Evolutionary conservation across 2,888 invertebrate species (phyloP).

Genomic region (Parascotia fuliginaria): DNA sequence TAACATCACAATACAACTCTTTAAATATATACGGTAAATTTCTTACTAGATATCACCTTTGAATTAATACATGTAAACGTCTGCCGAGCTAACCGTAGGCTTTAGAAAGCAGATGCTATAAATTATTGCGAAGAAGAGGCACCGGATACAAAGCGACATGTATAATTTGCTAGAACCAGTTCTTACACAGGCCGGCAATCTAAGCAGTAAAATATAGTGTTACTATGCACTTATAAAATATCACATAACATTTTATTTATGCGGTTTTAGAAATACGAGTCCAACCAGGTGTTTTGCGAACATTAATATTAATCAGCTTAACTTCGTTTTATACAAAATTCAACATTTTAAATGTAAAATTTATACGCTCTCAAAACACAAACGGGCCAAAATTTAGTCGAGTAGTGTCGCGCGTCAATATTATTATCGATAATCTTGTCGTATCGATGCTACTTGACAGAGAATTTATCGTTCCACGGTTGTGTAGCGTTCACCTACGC

Average conservation of each 20-base stretch:
- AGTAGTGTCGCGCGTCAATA: conserved; percentile 56
- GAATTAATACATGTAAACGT: conserved; percentile 40
- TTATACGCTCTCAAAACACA: too few species aligned
- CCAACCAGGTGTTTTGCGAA: conserved; percentile 61
- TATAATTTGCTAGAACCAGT: conserved; percentile 74
- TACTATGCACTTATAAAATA: conserved; percentile 45
- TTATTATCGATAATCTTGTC: conserved; percentile 67
- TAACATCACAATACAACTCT: conserved; percentile 38
- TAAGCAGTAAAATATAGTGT: conserved; percentile 39
- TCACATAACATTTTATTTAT: conserved; percentile 41
- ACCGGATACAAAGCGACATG: conserved; percentile 67
- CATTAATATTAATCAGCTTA: conserved; percentile 61
- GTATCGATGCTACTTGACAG: conserved; percentile 48
- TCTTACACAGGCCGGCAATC: conserved; percentile 46
- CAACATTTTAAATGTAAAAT: too few species aligned
- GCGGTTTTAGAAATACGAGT: conserved; percentile 38
- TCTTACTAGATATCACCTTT: conserved; percentile 16
- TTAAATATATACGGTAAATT: conserved; percentile 37
- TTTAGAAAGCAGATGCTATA: conserved; percentile 73
- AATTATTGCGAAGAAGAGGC: conserved; percentile 72
- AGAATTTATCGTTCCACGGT: conserved; percentile 68
- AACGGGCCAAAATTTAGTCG: conserved; percentile 4
- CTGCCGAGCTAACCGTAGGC: conserved; percentile 53
- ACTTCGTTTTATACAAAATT: conserved; percentile 12
- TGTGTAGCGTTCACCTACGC: conserved; percentile 63